Conservation (phyloP, 2,797 vertebrate species). For the Phoebastria nigripes region DNA sequence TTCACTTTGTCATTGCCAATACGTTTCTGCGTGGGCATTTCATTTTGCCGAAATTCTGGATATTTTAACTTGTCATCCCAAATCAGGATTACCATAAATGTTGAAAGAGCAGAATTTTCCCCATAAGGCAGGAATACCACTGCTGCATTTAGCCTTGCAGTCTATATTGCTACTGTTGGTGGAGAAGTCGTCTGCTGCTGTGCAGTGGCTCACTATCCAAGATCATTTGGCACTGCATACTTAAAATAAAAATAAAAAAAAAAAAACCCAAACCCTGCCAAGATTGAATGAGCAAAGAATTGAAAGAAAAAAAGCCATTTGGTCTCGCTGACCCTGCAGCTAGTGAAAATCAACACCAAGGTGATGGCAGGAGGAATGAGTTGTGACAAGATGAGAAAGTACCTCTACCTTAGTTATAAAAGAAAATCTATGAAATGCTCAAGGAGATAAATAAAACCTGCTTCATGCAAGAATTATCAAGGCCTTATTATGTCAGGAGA, state of each 20-base stretch:
- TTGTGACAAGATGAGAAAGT: constrained; percentile 60
- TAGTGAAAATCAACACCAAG: constrained; percentile 48
- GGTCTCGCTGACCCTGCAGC: background rate
- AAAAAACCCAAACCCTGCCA: background rate
- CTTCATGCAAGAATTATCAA: constrained; percentile 62
- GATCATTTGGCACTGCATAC: background rate
- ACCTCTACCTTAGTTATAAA: constrained; percentile 35
- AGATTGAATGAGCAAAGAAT: background rate
- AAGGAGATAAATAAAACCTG: constrained; percentile 57
- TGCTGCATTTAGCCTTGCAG: background rate
- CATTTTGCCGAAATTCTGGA: background rate
- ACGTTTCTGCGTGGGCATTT: background rate
- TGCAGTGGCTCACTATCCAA: constrained; percentile 49
- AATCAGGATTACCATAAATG: background rate
- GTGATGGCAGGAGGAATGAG: constrained; percentile 14
- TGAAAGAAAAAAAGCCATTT: constrained; percentile 10
- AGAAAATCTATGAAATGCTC: constrained; percentile 56
- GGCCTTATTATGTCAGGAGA: constrained; percentile 9
- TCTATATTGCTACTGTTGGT: constrained; percentile 8
- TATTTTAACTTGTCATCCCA: background rate
- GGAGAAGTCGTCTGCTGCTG: background rate
- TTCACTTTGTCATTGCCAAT: background rate
- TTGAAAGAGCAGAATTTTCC: background rate
- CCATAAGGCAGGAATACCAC: background rate
- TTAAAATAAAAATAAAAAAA: background rate